Evolutionary conservation across 2,888 invertebrate genomes (phyloP).

Genomic region (Entomobrya multifasciata): DNA sequence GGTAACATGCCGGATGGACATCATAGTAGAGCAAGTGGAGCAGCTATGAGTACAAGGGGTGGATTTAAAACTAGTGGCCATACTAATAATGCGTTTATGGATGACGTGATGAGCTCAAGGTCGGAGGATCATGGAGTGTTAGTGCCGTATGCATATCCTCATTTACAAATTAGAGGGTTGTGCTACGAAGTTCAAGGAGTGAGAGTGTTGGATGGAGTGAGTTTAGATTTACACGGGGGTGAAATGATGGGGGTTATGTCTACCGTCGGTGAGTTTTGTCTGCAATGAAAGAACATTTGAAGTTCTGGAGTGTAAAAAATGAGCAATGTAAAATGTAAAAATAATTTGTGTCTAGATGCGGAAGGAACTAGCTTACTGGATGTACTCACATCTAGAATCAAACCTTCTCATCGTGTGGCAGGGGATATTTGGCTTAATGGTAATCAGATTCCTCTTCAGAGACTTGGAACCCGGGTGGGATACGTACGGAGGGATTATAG

Average conservation of each 20-base stretch:
- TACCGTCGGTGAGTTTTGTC: constrained; percentile 84
- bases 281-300: no score
- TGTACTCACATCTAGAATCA: constrained; percentile 86
- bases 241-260: constrained; percentile 95
- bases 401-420: constrained; percentile 80
- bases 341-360: constrained; percentile 83
- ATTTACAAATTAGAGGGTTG: constrained; percentile 84
- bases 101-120: constrained; percentile 60
- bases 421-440: constrained; percentile 95
- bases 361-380: constrained; percentile 93
- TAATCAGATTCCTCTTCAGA: constrained; percentile 87
- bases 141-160: constrained; percentile 60
- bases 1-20: constrained; percentile 43
- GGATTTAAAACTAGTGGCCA: constrained; percentile 61
- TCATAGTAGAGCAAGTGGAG: constrained; percentile 55
- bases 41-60: constrained; percentile 48
- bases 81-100: constrained; percentile 57
- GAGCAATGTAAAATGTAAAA: background rate
- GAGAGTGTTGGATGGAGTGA: constrained; percentile 87
- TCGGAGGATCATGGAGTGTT: constrained; percentile 53
- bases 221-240: constrained; percentile 94
- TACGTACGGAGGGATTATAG: constrained; percentile 89
- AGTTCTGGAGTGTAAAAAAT: no score
- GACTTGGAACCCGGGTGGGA: constrained; percentile 87
- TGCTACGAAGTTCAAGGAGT: constrained; percentile 83